These are phyloP conservation scores for Miniopterus natalensis DNA, from an alignment of 2,113 vertebrate species.

Conservation along the genomic window DNA sequence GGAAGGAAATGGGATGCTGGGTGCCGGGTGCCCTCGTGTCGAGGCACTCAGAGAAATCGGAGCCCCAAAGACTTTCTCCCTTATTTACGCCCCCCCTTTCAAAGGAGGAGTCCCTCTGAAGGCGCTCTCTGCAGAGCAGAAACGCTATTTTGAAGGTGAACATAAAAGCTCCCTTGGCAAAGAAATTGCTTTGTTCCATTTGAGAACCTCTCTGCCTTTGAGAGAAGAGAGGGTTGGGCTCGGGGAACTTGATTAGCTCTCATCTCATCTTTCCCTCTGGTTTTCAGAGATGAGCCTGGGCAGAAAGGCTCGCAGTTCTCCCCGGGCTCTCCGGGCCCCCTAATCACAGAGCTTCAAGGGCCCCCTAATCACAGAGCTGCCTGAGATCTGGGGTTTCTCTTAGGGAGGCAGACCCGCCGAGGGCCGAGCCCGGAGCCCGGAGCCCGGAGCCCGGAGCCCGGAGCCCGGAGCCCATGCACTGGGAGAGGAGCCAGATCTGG, in stretches of 20 bases:
- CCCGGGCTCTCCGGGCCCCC: background rate
- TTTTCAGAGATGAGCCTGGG: background rate
- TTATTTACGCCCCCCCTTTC: conserved; percentile 53
- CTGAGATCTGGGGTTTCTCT: background rate
- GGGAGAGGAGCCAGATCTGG: background rate
- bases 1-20: background rate
- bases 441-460: no score
- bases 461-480: background rate
- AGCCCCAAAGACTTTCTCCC: background rate
- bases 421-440: background rate
- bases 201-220: conserved; percentile 58
- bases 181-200: conserved; percentile 71
- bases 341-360: background rate
- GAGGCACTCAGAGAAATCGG: background rate
- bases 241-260: background rate
- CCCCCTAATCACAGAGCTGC: background rate
- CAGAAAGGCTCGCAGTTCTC: background rate
- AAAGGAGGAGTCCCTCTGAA: background rate
- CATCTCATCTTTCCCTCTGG: background rate
- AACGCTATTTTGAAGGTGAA: conserved; percentile 65
- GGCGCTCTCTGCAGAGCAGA: conserved; percentile 34
- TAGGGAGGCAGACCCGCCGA: background rate
- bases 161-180: conserved; percentile 71
- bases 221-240: background rate
- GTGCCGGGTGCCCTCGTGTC: background rate